Percentiles rank a stretch among this genome's conserved stretches.
These are phyloP conservation scores for Streptopelia turtur DNA, from an alignment of 2,797 vertebrate species.

Conservation along the genomic window DNA sequence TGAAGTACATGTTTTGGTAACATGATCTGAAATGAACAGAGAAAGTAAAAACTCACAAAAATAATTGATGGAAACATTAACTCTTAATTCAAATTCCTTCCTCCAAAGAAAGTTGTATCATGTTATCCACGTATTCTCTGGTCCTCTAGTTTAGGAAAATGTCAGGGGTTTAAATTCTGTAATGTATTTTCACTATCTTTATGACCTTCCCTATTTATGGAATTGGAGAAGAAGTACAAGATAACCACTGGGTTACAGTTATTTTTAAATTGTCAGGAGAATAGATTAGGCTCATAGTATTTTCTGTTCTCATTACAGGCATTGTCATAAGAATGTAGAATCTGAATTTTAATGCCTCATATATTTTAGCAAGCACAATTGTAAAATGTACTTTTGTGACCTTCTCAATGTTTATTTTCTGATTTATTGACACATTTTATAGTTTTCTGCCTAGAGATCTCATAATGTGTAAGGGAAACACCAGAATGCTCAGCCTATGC, in stretches of 20 bases:
- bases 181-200: slow-evolving; percentile 8
- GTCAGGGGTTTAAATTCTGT: neutral
- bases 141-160: neutral
- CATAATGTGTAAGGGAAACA: neutral
- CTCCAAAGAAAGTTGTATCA: neutral
- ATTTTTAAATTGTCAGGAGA: slow-evolving; percentile 15
- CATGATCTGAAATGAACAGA: neutral
- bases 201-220: neutral
- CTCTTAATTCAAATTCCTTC: neutral
- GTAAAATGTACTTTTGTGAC: slow-evolving; percentile 22
- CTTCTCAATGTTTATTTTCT: neutral
- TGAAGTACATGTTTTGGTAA: neutral
- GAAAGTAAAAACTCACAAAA: neutral
- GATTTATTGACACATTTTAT: neutral
- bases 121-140: neutral
- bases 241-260: neutral
- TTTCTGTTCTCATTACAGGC: slow-evolving; percentile 35
- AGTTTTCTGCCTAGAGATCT: neutral
- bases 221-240: neutral
- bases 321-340: slow-evolving; percentile 6
- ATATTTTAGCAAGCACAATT: slow-evolving; percentile 11
- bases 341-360: slow-evolving; percentile 5
- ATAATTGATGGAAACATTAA: neutral
- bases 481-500: neutral
- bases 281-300: neutral